A percentile compares a stretch with the other conserved stretches of the same genome.
phyloP scores from a whole-genome alignment of 92 coral and sea anemone genomes.

The Bergia puertoricense region DNA sequence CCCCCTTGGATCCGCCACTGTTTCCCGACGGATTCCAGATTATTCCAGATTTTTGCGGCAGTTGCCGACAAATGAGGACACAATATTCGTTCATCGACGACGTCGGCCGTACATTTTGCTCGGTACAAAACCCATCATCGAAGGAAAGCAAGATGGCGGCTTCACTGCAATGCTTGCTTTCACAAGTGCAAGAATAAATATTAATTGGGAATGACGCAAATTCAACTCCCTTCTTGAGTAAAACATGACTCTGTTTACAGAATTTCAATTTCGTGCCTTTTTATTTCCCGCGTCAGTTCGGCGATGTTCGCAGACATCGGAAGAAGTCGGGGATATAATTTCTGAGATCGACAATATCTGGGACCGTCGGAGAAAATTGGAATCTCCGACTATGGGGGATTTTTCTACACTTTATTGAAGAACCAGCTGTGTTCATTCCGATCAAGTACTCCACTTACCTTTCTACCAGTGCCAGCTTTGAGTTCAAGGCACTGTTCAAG shows the following conservation, averaged over 20 bases:
- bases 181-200: neutral
- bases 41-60: too few relatives aligned
- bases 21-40: too few relatives aligned
- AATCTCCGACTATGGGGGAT: neutral
- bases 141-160: too few relatives aligned
- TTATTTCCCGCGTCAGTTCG: neutral
- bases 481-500: constrained; percentile 22
- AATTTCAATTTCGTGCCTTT: neutral
- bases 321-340: neutral
- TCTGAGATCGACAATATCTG: neutral
- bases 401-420: too few relatives aligned
- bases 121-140: too few relatives aligned
- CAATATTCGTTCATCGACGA: too few relatives aligned
- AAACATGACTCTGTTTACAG: neutral
- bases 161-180: neutral
- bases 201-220: neutral
- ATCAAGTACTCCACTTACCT: neutral
- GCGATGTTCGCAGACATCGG: neutral
- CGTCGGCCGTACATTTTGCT: too few relatives aligned
- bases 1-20: too few relatives aligned
- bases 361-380: neutral
- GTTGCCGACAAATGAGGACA: too few relatives aligned
- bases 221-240: neutral
- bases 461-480: constrained; percentile 15
- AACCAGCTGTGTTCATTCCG: neutral